phyloP scores from a whole-genome alignment of 2,113 vertebrate species.

The Chauna torquata region DNA sequence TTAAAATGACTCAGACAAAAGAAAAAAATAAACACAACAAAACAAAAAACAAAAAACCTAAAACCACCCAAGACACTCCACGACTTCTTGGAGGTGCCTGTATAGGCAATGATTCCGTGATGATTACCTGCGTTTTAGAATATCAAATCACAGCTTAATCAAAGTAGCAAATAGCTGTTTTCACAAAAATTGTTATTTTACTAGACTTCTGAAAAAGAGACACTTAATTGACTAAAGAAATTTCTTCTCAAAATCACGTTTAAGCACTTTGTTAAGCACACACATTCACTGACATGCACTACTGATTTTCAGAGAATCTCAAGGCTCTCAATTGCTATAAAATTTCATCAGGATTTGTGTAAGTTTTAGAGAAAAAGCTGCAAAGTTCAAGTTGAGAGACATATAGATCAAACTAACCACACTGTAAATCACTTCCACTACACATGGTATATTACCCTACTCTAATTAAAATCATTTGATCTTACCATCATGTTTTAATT shows the following conservation, averaged over 20 bases:
- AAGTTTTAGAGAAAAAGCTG: not conserved
- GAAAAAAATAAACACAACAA: not conserved
- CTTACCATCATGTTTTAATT: not conserved
- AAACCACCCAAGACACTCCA: not conserved
- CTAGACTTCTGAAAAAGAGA: not conserved
- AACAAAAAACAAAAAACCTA: not conserved
- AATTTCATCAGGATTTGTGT: not conserved
- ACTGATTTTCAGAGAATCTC: not conserved
- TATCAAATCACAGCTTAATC: not conserved
- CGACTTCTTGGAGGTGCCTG: not conserved
- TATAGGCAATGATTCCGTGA: not conserved
- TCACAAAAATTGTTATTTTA: not conserved
- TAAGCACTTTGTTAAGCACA: not conserved
- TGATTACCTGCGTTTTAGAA: not conserved
- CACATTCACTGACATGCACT: not conserved
- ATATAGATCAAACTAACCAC: not conserved
- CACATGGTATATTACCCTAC: not conserved
- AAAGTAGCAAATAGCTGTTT: not conserved
- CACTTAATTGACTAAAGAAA: not conserved
- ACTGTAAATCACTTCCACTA: not conserved
- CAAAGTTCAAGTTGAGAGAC: not conserved
- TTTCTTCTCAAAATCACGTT: not conserved
- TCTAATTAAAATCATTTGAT: not conserved
- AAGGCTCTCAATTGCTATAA: not conserved
- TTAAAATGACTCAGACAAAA: constrained; percentile 4